Evolutionary conservation across 2,113 vertebrate genomes (phyloP).

Genomic region (Chloroceryle aenea): DNA sequence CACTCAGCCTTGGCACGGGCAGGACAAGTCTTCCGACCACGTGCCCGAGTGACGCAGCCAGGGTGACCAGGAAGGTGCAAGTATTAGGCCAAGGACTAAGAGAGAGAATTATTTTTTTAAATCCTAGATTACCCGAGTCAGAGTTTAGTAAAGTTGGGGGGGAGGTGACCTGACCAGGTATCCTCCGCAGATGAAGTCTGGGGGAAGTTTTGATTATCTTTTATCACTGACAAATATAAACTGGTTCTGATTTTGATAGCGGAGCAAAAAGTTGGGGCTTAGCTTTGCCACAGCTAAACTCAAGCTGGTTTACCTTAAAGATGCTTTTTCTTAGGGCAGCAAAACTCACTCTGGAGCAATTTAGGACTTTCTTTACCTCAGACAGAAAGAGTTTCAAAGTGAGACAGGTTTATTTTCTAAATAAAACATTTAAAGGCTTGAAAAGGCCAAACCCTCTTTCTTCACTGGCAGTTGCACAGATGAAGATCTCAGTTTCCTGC

Average conservation of each 20-base stretch:
- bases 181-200: not conserved
- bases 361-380: not conserved
- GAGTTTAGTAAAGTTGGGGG: not conserved
- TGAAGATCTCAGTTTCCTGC: not conserved
- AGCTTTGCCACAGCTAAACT: not conserved
- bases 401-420: not conserved
- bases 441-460: not conserved
- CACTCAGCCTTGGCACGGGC: not conserved
- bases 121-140: not conserved
- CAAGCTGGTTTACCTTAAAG: not conserved
- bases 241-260: not conserved
- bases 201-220: not conserved
- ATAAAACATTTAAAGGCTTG: not conserved
- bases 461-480: not conserved
- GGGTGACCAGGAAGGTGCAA: not conserved
- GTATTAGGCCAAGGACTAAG: not conserved
- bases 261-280: not conserved
- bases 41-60: rapidly evolving
- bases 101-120: not conserved
- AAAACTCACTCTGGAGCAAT: not conserved
- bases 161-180: not conserved
- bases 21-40: not conserved
- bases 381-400: not conserved
- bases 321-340: not conserved
- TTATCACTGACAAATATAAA: not conserved